Evolutionary conservation across 2,113 vertebrate genomes (phyloP), one percentile per base, ranked within the genome.

Genomic region (Falcunculus frontatus): DNA sequence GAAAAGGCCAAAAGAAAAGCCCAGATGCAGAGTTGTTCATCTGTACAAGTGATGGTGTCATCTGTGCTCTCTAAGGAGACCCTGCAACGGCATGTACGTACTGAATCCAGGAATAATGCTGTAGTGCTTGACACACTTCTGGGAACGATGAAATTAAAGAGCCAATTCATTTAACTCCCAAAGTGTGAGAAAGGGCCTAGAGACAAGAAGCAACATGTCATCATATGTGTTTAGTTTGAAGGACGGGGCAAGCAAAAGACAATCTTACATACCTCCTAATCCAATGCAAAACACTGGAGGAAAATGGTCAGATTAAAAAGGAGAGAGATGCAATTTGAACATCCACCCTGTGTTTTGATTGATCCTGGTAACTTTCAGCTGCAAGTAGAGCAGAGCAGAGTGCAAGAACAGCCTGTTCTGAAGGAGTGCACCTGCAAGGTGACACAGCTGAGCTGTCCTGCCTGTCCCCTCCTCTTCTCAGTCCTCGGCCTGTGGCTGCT

Each of bases 321-420:
- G 6, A 76, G 26, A 59, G 26, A 23, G 2, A 32, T 22, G 6
- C 18, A 37, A 4, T 42, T 14, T 27, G 37, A 60, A 50, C 76
- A 81, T 30, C 35, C 22, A 53, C 11, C 2, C 18, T 50, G 42
- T 49, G 26, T 57, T 88, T 80, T 70, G 59, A 81, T 62, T 70
- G 46, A 60, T 80, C n/a, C 32, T 0, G 0, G 8, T 57, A 59
- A 29, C 76, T 77, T 84, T 74, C 57, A 75, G 52, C 26, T 74
- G 55, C 0, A 0, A 41, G 21, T 17, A n/a, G 69, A 75, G 44
- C 69, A 55, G 57, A 75, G 60, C 47, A 76, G 72, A 81, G 65
- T 33, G 41, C 42, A 22, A 82, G 92, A 85, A 82, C 81, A 95
- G 65, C 27, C 20, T 76, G 84, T 94, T 73, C 74, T 62, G 85